phyloP scores from a whole-genome alignment of 2,888 invertebrate genomes.

The Amblyteles armatorius region DNA sequence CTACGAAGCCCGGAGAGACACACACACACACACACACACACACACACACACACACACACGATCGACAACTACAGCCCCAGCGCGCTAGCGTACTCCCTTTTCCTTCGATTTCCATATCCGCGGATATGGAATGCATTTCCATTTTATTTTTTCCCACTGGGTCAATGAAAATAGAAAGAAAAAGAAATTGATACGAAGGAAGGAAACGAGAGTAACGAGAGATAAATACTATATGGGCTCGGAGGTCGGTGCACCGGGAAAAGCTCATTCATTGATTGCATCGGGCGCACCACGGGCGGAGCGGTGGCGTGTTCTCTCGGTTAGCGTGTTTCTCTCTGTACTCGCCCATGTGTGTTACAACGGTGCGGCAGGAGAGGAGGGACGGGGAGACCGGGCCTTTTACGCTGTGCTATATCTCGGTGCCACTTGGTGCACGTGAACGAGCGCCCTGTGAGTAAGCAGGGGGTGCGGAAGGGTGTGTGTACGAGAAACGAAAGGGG shows the following conservation, averaged over 20 bases:
- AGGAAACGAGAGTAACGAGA: constrained; percentile 53
- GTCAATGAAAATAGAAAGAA: constrained; percentile 32
- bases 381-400: not conserved
- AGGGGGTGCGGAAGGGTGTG: constrained; percentile 26
- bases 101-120: constrained; percentile 32
- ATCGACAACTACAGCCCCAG: not conserved
- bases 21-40: constrained; percentile 20
- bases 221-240: constrained; percentile 52
- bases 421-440: constrained; percentile 65
- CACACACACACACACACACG: constrained; percentile 28
- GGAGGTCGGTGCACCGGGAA: constrained; percentile 66
- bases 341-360: constrained; percentile 36
- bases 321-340: constrained; percentile 56
- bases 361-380: constrained; percentile 21
- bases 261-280: constrained; percentile 82
- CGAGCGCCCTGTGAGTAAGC: constrained; percentile 60
- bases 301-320: constrained; percentile 61
- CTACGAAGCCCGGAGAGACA: constrained; percentile 5
- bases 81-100: not conserved
- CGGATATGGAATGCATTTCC: constrained; percentile 16
- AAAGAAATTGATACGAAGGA: constrained; percentile 24
- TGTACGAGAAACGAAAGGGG: constrained; percentile 24
- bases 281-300: constrained; percentile 65
- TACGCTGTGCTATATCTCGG: constrained; percentile 39
- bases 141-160: constrained; percentile 19